Evolutionary conservation across 2,888 invertebrate genomes (phyloP), one percentile per base, ranked within the genome.

Genomic region (Catocala fraxini): DNA sequence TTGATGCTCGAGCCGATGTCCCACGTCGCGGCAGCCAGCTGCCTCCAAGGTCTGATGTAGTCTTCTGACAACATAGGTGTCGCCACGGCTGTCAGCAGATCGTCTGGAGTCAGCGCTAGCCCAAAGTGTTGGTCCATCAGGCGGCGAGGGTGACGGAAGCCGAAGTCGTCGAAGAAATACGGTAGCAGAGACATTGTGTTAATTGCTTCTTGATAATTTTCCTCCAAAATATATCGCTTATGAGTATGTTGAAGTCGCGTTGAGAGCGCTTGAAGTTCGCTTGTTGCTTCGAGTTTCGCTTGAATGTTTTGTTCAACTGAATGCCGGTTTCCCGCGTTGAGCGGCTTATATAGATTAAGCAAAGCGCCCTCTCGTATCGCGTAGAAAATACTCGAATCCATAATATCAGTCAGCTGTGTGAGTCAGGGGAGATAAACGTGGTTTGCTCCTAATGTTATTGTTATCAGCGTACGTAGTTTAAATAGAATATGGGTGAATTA

Each of bases 1-100:
- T 93, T 89, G 58, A 96, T 91, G 59, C 88, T 93, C n/a, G 94
- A 94, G 0, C 91, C 94, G 51, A 94, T 82, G 72, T 95, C 95
- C 52, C 88, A 87, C 43, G 88, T 86, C 0, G 91, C 81, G 7
- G 89, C 82, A 9, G 92, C 85, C 11, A 91, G 82, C 51, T 92
- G 88, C 5, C 87, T 79, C 90, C 89, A 90, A 1, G 89, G 88
- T 54, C 89, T 74, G 71, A 65, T 85, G 78, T 89, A 86, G 57
- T 90, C 88, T 25, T 82, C 73, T 2, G 83, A 75, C 11, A 82
- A 53, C 0, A 87, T 7, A 0, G 91, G 91, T 10, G 72, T 63
- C 9, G 77, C 80, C 0, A 80, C 79, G 13, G 79, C 79, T 6
- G 85, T 84, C 11, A 91, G 74, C 11, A 92, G 57, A 63, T 93